phyloP scores from a whole-genome alignment of 2,797 vertebrate species.

The Cetoscarus ocellatus region DNA sequence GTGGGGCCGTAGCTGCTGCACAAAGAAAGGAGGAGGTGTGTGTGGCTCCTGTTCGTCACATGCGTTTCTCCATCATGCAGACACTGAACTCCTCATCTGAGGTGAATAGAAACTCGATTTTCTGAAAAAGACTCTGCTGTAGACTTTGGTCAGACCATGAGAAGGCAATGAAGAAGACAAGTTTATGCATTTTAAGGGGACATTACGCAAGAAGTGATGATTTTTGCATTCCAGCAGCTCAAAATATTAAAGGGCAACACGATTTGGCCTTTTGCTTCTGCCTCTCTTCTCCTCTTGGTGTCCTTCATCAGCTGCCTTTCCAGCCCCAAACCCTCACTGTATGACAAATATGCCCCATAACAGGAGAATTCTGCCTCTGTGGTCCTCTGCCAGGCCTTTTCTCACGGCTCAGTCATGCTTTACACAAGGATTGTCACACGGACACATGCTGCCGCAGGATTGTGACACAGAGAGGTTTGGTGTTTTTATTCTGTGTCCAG shows the following conservation, averaged over 20 bases:
- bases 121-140: not conserved
- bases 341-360: not conserved
- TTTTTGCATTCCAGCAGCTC: not conserved
- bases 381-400: not conserved
- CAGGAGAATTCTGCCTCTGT: not conserved
- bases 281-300: too few relatives aligned
- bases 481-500: too few relatives aligned
- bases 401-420: too few relatives aligned
- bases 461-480: too few relatives aligned
- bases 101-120: slow-evolving; percentile 6
- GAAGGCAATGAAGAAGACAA: not conserved
- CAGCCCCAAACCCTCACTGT: not conserved
- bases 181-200: not conserved
- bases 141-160: not conserved
- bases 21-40: not conserved
- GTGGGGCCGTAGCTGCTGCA: slow-evolving; percentile 5
- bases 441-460: too few relatives aligned
- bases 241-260: not conserved
- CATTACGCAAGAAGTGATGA: not conserved
- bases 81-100: slow-evolving; percentile 7
- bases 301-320: too few relatives aligned
- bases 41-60: slow-evolving; percentile 12
- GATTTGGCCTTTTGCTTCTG: not conserved
- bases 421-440: too few relatives aligned
- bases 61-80: slow-evolving; percentile 25